Percentiles rank a stretch among this genome's conserved stretches.
Conservation (phyloP, 2,888 invertebrate genomes). For the Patella caerulea region DNA sequence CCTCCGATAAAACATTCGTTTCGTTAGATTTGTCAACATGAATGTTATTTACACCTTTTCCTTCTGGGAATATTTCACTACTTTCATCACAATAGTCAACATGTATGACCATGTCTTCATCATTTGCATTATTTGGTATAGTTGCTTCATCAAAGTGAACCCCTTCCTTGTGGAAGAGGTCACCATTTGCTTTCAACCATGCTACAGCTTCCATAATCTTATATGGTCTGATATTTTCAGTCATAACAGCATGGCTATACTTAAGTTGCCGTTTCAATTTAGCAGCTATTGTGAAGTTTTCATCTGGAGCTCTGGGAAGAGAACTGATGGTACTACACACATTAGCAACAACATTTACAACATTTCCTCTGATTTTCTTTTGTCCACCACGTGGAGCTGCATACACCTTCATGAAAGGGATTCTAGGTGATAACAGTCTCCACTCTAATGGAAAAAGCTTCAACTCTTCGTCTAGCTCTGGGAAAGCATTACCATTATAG, state of each 20-base stretch:
- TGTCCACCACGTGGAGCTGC: background rate
- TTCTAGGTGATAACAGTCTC: background rate
- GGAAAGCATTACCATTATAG: background rate
- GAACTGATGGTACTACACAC: background rate
- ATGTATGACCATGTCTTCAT: too few relatives aligned
- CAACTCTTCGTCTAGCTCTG: too few relatives aligned
- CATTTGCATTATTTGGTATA: background rate
- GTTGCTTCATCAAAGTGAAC: background rate
- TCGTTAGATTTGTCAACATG: too few relatives aligned
- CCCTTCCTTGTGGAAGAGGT: background rate
- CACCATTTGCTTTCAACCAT: background rate
- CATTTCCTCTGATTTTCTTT: background rate
- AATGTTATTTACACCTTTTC: too few relatives aligned
- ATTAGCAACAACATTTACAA: constrained; percentile 3
- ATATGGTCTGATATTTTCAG: constrained; percentile 13
- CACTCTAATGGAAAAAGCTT: background rate
- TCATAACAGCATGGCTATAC: background rate
- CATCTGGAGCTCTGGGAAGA: background rate
- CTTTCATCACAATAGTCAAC: constrained; percentile 22
- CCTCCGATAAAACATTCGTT: too few relatives aligned
- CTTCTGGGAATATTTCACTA: constrained; percentile 6
- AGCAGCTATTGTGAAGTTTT: constrained; percentile 13
- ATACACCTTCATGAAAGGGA: background rate
- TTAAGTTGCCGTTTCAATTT: constrained; percentile 11
- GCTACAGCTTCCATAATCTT: constrained; percentile 12